Evolutionary conservation across 2,113 vertebrate genomes (phyloP), one percentile per base, ranked within the genome.

Genomic region (Diadophis punctatus): DNA sequence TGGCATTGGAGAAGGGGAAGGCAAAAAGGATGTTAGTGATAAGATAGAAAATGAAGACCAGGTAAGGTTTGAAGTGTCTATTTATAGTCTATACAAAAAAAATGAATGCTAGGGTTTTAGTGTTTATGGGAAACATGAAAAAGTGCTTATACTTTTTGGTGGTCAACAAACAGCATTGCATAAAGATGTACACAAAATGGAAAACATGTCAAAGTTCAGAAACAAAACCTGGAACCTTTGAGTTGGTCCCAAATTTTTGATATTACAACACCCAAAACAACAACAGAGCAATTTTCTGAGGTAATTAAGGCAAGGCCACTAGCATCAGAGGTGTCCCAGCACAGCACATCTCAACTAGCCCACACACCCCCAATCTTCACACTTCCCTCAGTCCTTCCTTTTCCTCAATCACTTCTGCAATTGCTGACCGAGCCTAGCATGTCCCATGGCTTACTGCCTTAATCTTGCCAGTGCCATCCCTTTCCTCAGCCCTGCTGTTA

Each of bases 21-120:
- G 99, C 92, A 94, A 94, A 95, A 99, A 99, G 96, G 99, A 99
- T 55, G 98, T 99, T 96, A 99, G 99, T 11, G 98, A 99, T 96
- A 98, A 98, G 97, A 99, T 99, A 91, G 99, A 99, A 97, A 99
- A 98, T 43, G 99, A 99, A 97, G 99, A 99, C 84, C 99, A 99
- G 99, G 99, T 98, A 97, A 68, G 30, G 30, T 6, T 91, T 91
- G 52, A 55, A 1, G 14, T 86, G 8, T 86, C 3, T 84, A 2
- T 30, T 85, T 43, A 22, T 48, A 86, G 3, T 55, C 30, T 46
- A 86, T 55, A 43, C n/a, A 84, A 39, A 22, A 8, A 25, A 84
- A 46, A 51, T 16, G 30, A 60, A 90, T 51, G 4, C 51, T 91
- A 43, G 39, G 25, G 27, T 39, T 49, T 90, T 90, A 52, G 2